Evolutionary conservation across 2,797 vertebrate genomes (phyloP), one percentile per base, ranked within the genome.

Genomic region (Carduelis carduelis): DNA sequence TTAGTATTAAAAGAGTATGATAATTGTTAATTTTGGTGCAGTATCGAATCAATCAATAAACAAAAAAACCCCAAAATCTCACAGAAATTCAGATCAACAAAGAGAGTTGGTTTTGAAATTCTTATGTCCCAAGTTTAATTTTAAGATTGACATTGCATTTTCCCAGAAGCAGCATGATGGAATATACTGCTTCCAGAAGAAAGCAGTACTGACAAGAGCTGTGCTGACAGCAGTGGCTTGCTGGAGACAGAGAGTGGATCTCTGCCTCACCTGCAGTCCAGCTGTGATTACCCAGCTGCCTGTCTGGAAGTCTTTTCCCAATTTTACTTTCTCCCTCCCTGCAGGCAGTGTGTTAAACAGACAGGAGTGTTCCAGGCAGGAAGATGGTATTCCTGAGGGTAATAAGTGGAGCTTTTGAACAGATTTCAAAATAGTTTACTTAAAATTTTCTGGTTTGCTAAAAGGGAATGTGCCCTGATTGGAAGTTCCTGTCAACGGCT

Each of bases 261-360:
- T 65, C 83, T 83, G 80, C 63, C 77, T 82, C 93, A 96, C 90
- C 91, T 90, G 83, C 88, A 94, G 70, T 65, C 85, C 85, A 84
- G 88, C 63, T 56, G 60, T 59, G 80, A 59, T 49, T 82, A 70
- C 52, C 63, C 90, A 89, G 88, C 80, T 95, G 77, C 70, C 72
- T 63, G 21, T 52, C 80, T 95, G 77, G 61, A 90, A 75, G 23
- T 37, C 59, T 77, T 80, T 74, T n/a, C 78, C 83, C 43, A 68
- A 50, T 91, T 93, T 74, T 80, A 57, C 55, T 88, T 84, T 94
- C 35, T 84, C 77, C 63, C 35, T 84, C 77, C 63, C 63, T 89
- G 32, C 35, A 79, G 66, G 66, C 66, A 92, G 34, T 27, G 74
- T 79, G 77, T 82, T 65, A 83, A 86, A 94, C 39, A 71, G 46